These are phyloP conservation scores for Atlantisia rogersi DNA, from an alignment of 2,113 vertebrate species.

Conservation along the genomic window DNA sequence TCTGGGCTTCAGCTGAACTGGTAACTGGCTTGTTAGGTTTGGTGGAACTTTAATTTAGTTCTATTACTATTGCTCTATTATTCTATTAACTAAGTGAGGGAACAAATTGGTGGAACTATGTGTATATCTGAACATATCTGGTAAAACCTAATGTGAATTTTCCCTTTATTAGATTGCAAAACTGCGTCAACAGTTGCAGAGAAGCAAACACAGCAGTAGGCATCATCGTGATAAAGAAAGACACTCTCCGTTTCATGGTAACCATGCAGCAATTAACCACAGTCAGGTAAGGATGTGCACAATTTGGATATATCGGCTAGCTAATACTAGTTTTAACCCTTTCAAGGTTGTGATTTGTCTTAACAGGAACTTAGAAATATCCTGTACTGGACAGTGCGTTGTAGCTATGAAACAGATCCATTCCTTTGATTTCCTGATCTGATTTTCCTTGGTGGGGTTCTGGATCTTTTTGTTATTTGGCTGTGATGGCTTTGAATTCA, in stretches of 20 bases:
- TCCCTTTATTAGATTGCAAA: slow-evolving; percentile 88
- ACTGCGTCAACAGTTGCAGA: slow-evolving; percentile 95
- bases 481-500: not conserved
- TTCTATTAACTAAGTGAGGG: too few species aligned
- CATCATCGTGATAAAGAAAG: slow-evolving; percentile 97
- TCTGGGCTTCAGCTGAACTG: not conserved
- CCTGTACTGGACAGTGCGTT: not conserved
- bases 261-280: slow-evolving; percentile 93
- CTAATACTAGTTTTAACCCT: not conserved
- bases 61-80: not conserved
- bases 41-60: not conserved
- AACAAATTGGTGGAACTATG: not conserved
- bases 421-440: not conserved
- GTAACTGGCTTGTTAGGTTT: not conserved
- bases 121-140: not conserved
- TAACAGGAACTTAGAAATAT: not conserved
- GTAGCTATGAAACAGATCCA: not conserved
- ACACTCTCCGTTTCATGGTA: slow-evolving; percentile 97
- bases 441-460: too few species aligned
- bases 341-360: not conserved
- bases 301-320: not conserved
- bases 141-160: not conserved
- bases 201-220: slow-evolving; percentile 97
- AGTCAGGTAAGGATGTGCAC: slow-evolving; percentile 83
- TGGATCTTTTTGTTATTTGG: not conserved